These are phyloP conservation scores for Fulmarus glacialis DNA, from an alignment of 2,113 vertebrate genomes.

Conservation along the genomic window DNA sequence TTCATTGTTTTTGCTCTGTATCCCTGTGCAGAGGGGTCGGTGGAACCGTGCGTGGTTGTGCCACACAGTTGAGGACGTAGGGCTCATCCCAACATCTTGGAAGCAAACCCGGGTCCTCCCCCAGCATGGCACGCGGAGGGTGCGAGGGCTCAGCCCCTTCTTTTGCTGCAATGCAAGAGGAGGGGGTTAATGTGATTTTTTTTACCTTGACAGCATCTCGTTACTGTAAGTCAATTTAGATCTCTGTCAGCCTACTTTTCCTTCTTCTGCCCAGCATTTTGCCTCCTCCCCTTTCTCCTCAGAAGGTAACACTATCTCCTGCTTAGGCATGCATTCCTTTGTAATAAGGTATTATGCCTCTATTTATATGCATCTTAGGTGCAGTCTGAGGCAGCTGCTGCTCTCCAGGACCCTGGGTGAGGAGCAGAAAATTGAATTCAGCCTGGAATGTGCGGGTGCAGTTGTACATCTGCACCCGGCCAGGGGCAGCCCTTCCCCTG, in stretches of 20 bases:
- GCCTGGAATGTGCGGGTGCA: conserved; percentile 51
- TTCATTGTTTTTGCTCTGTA: accelerated
- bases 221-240: neutral
- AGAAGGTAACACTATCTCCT: conserved; percentile 46
- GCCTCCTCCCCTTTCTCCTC: neutral
- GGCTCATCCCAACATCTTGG: neutral
- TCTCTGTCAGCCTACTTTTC: neutral
- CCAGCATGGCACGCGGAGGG: accelerated
- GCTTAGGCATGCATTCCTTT: conserved; percentile 60
- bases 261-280: neutral
- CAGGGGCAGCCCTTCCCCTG: neutral
- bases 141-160: neutral
- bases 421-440: conserved; percentile 60
- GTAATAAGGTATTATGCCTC: conserved; percentile 56
- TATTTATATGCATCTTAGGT: conserved; percentile 48
- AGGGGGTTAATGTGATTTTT: neutral
- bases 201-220: accelerated
- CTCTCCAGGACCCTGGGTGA: conserved; percentile 27
- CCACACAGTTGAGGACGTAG: accelerated
- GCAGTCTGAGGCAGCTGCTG: conserved; percentile 53
- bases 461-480: neutral
- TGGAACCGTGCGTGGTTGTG: accelerated
- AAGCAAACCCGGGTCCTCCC: neutral
- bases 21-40: neutral
- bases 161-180: neutral